A percentile compares a stretch with the other conserved stretches of the same genome.
Evolutionary conservation across 2,888 invertebrate species (phyloP).

Genomic region (Notocelia uddmanniana): DNA sequence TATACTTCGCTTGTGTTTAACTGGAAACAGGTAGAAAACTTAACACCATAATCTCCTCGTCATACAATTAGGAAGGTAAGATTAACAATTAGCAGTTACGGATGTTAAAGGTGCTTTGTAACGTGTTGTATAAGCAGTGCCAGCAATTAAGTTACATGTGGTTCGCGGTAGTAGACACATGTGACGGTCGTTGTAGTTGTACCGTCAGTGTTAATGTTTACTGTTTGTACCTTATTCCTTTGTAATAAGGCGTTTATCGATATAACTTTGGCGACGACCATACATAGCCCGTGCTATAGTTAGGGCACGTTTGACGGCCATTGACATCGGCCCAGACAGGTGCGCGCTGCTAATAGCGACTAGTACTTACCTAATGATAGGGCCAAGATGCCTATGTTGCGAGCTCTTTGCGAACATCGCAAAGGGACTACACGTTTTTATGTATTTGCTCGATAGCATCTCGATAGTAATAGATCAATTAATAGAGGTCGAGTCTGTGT

Average conservation of each 20-base stretch:
- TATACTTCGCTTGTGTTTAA: background rate
- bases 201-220: background rate
- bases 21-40: slow-evolving; percentile 16
- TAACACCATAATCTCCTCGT: slow-evolving; percentile 7
- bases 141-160: slow-evolving; percentile 39
- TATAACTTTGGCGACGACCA: background rate
- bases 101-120: slow-evolving; percentile 40
- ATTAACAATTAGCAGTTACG: slow-evolving; percentile 43
- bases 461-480: background rate
- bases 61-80: slow-evolving; percentile 25
- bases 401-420: background rate
- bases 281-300: slow-evolving; percentile 48
- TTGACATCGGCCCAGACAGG: slow-evolving; percentile 79
- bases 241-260: background rate
- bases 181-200: slow-evolving; percentile 41
- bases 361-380: slow-evolving; percentile 51
- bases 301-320: slow-evolving; percentile 77
- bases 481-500: background rate
- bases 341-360: slow-evolving; percentile 62
- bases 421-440: slow-evolving; percentile 4
- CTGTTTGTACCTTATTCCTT: background rate
- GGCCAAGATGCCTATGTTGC: slow-evolving; percentile 29
- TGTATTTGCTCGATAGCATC: background rate
- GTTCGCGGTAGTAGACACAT: slow-evolving; percentile 28
- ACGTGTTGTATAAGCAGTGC: slow-evolving; percentile 42